phyloP scores from a whole-genome alignment of 2,113 vertebrate species.

The Megalops atlanticus region DNA sequence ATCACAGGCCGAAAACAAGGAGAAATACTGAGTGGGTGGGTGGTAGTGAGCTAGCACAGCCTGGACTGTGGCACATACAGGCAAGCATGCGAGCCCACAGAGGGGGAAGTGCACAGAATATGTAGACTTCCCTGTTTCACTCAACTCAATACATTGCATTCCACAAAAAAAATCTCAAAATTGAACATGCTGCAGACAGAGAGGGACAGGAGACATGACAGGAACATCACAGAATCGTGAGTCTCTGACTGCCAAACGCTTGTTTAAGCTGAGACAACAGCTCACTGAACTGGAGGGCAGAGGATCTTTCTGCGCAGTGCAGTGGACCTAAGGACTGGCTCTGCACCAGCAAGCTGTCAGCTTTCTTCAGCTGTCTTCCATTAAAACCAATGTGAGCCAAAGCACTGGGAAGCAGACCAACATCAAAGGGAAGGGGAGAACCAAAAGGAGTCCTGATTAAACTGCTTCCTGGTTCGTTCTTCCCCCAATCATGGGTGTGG shows the following conservation, averaged over 20 bases:
- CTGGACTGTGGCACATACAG: neutral
- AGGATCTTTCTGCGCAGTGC: neutral
- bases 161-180: no score
- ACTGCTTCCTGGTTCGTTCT: constrained; percentile 21
- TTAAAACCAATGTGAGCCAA: constrained; percentile 11
- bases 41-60: neutral
- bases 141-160: no score
- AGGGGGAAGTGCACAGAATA: no score
- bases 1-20: neutral
- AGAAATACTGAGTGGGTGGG: neutral
- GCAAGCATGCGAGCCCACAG: neutral
- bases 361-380: constrained; percentile 12
- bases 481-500: constrained; percentile 2
- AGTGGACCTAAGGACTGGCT: neutral
- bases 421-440: constrained; percentile 27
- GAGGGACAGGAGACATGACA: no score
- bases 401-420: constrained; percentile 11
- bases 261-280: no score
- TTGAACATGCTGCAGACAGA: no score
- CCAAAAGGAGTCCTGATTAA: constrained; percentile 22
- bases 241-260: no score
- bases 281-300: no score
- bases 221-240: no score
- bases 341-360: neutral
- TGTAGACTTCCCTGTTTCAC: no score